Evolutionary conservation across 2,888 invertebrate genomes (phyloP).

Genomic region (Aproaerema taeniolella): DNA sequence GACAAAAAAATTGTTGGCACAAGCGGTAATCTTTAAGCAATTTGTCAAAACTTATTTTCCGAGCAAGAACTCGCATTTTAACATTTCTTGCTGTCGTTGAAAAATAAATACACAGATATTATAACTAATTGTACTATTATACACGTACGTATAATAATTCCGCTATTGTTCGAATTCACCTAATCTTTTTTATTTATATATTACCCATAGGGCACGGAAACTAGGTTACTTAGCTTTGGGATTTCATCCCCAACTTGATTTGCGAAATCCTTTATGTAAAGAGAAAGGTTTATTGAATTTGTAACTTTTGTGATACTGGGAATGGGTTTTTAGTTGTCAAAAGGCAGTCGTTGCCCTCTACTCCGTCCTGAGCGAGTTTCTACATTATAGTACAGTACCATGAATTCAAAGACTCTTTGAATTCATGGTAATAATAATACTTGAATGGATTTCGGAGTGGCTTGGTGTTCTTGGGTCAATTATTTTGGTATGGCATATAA

Average conservation of each 20-base stretch:
- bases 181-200: slow-evolving; percentile 20
- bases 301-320: neutral
- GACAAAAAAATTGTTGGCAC: slow-evolving; percentile 23
- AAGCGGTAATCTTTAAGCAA: slow-evolving; percentile 36
- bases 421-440: too few relatives aligned
- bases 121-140: too few relatives aligned
- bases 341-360: too few relatives aligned
- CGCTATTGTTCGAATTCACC: neutral
- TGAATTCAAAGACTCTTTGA: too few relatives aligned
- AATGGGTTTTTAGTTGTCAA: slow-evolving; percentile 6
- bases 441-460: too few relatives aligned
- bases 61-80: slow-evolving; percentile 1
- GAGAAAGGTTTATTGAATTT: slow-evolving; percentile 9
- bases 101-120: neutral
- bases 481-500: too few relatives aligned
- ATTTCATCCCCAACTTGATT: slow-evolving; percentile 1
- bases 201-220: slow-evolving; percentile 4
- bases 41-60: slow-evolving; percentile 32
- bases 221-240: slow-evolving; percentile 4
- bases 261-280: slow-evolving; percentile 1
- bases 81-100: neutral
- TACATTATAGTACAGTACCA: too few relatives aligned
- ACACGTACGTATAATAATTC: too few relatives aligned
- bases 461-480: too few relatives aligned
- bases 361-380: too few relatives aligned